phyloP scores from a whole-genome alignment of 2,797 vertebrate species.

The Pempheris klunzingeri region DNA sequence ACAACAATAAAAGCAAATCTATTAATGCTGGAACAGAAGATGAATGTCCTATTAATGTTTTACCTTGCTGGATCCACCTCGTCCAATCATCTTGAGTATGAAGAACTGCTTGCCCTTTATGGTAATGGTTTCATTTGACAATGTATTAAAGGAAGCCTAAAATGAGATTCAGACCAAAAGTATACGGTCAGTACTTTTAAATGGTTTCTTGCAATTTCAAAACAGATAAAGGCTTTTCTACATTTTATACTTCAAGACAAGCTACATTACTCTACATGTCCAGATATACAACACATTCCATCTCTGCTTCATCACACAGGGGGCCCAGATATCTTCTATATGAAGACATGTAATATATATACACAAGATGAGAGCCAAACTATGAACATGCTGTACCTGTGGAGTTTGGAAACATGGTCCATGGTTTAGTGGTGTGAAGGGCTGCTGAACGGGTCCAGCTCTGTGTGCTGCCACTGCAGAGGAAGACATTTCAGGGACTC shows the following conservation, averaged over 20 bases:
- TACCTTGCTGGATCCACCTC: conserved; percentile 98
- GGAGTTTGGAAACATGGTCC: conserved; percentile 62
- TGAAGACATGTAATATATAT: not conserved
- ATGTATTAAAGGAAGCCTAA: conserved; percentile 69
- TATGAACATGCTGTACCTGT: conserved; percentile 66
- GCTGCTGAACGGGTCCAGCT: conserved; percentile 70
- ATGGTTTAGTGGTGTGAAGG: conserved; percentile 77
- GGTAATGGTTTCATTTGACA: conserved; percentile 90
- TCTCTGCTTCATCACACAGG: not conserved
- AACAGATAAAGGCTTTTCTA: not conserved
- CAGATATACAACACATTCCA: not conserved
- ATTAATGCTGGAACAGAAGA: not conserved
- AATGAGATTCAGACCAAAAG: conserved; percentile 38
- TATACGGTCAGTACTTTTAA: not conserved
- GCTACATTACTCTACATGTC: not conserved
- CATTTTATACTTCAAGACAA: not conserved
- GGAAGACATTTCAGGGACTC: conserved; percentile 75
- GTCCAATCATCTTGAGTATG: conserved; percentile 95
- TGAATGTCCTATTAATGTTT: not conserved
- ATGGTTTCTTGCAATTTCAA: not conserved
- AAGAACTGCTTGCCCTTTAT: conserved; percentile 93
- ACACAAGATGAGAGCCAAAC: not conserved
- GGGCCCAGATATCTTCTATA: not conserved
- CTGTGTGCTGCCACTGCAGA: conserved; percentile 86
- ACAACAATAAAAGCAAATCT: not conserved